A percentile compares a stretch with the other conserved stretches of the same genome.
Conservation (phyloP, 1,140 invertebrate species). For the Lutraria rhynchaena region DNA sequence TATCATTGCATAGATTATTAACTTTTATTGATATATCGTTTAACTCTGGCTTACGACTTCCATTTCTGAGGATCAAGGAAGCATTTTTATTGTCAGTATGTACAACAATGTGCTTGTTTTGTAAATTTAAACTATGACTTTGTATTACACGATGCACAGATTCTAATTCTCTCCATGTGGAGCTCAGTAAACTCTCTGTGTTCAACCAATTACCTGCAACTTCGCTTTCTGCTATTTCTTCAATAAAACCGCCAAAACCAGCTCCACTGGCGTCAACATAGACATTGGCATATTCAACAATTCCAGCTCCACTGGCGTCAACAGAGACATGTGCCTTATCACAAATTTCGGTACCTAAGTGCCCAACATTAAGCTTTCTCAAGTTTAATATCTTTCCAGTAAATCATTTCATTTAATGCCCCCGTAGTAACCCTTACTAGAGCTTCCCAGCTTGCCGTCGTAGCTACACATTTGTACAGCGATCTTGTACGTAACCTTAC, state of each 20-base stretch:
- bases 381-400: slow-evolving; percentile 3
- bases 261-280: slow-evolving; percentile 19
- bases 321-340: background rate
- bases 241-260: slow-evolving; percentile 20
- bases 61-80: background rate
- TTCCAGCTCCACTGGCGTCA: background rate
- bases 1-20: slow-evolving; percentile 6
- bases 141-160: background rate
- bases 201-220: slow-evolving; percentile 16
- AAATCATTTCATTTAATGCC: slow-evolving; percentile 14
- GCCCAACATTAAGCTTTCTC: background rate
- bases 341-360: too few species aligned
- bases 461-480: slow-evolving; percentile 2
- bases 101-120: background rate
- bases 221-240: background rate
- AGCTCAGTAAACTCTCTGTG: slow-evolving; percentile 6
- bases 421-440: background rate
- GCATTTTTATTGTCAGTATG: slow-evolving; percentile 9
- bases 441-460: background rate
- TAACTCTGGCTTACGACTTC: slow-evolving; percentile 8
- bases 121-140: background rate
- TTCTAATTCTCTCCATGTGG: slow-evolving; percentile 32
- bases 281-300: background rate
- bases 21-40: slow-evolving; percentile 6
- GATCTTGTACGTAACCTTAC: background rate